phyloP scores from a whole-genome alignment of 1,140 invertebrate species.

The Ips typographus region DNA sequence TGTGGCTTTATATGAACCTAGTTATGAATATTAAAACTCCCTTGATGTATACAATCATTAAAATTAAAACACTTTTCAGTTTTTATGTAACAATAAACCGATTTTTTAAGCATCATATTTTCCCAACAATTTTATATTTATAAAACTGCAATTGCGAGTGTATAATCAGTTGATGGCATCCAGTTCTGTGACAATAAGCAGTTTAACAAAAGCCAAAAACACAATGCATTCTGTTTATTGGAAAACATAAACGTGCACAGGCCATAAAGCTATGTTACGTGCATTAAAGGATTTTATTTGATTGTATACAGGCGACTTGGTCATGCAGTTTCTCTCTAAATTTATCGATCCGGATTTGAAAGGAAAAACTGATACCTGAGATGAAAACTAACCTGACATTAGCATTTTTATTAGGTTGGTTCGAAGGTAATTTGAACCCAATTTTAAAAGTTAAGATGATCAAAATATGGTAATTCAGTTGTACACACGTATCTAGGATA shows the following conservation, averaged over 20 bases:
- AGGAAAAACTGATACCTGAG: background rate
- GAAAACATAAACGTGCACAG: slow-evolving; percentile 2
- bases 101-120: too few species aligned
- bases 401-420: background rate
- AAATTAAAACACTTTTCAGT: too few species aligned
- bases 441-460: background rate
- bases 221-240: slow-evolving; percentile 8
- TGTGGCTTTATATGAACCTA: too few species aligned
- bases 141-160: background rate
- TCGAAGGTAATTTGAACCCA: background rate
- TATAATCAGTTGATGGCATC: background rate
- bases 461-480: background rate
- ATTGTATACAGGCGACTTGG: background rate
- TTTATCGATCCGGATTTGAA: slow-evolving; percentile 1
- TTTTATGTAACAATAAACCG: too few species aligned
- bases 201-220: background rate
- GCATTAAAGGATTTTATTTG: slow-evolving; percentile 10
- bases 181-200: background rate
- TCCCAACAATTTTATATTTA: too few species aligned
- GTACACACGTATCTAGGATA: background rate
- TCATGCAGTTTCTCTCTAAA: slow-evolving; percentile 1
- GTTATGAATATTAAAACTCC: too few species aligned
- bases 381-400: background rate
- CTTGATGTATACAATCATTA: too few species aligned
- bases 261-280: slow-evolving; percentile 1